These are phyloP conservation scores for Chaunax sp. DNA, from an alignment of 2,797 vertebrate species.

Conservation along the genomic window DNA sequence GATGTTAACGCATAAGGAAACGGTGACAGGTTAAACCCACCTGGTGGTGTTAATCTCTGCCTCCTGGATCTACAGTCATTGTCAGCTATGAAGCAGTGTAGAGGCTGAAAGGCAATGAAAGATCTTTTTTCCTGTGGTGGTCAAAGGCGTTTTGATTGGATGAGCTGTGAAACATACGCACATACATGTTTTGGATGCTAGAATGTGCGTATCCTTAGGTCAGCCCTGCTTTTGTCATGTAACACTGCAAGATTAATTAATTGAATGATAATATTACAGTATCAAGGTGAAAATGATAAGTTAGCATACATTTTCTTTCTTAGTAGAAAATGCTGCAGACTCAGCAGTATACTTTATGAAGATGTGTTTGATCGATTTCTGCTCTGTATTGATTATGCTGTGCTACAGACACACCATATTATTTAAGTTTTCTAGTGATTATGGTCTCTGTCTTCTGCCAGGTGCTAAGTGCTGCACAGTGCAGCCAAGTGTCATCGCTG, in stretches of 20 bases:
- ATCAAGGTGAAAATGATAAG: too few species aligned
- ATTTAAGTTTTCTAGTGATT: too few species aligned
- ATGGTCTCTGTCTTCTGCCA: too few species aligned
- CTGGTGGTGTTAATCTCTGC: conserved; percentile 8
- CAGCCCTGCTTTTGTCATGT: background rate
- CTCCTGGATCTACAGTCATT: conserved; percentile 11
- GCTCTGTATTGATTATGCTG: too few species aligned
- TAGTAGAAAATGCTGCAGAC: too few species aligned
- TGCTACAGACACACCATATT: too few species aligned
- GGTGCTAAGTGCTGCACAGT: too few species aligned
- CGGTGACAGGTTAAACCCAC: conserved; percentile 9
- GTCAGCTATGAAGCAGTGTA: background rate
- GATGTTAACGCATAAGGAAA: background rate
- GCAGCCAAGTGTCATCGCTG: too few species aligned
- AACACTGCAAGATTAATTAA: background rate
- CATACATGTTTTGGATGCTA: background rate
- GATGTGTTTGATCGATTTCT: too few species aligned
- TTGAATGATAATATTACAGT: too few species aligned
- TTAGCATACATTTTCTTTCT: too few species aligned
- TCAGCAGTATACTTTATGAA: too few species aligned
- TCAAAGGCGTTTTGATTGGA: conserved; percentile 2
- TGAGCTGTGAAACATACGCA: background rate
- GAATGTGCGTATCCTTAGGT: background rate
- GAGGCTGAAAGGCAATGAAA: background rate
- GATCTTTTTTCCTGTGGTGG: background rate